These are phyloP conservation scores for Pammene aurita DNA, from an alignment of 2,888 invertebrate species.

Conservation along the genomic window DNA sequence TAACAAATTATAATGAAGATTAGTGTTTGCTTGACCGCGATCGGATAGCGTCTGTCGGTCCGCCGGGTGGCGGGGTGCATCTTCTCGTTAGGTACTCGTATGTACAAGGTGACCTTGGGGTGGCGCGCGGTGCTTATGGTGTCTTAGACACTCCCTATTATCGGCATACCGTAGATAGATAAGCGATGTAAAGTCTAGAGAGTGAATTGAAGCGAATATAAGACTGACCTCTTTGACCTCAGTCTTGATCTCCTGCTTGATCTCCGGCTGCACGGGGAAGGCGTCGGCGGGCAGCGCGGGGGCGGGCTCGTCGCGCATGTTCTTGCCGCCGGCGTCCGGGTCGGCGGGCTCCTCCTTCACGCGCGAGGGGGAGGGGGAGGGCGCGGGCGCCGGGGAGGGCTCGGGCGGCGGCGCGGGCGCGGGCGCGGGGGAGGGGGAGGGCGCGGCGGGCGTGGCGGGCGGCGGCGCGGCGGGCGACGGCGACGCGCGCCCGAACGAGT, in stretches of 20 bases:
- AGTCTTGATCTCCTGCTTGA: conserved; percentile 77
- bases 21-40: too few relatives aligned
- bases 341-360: conserved; percentile 88
- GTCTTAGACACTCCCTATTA: too few relatives aligned
- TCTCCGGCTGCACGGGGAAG: conserved; percentile 58
- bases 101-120: too few relatives aligned
- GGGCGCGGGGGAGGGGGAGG: conserved; percentile 71
- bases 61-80: too few relatives aligned
- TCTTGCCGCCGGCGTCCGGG: conserved; percentile 82
- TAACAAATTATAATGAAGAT: too few relatives aligned
- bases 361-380: conserved; percentile 54
- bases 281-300: conserved; percentile 52
- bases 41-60: too few relatives aligned
- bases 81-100: too few relatives aligned
- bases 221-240: conserved; percentile 83
- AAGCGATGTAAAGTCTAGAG: too few relatives aligned
- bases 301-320: conserved; percentile 85
- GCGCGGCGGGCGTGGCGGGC: conserved; percentile 64
- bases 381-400: conserved; percentile 81
- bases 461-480: conserved; percentile 69
- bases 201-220: too few relatives aligned
- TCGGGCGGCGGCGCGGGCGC: conserved; percentile 78
- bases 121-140: too few relatives aligned
- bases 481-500: conserved; percentile 65
- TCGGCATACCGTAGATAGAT: too few relatives aligned